Evolutionary conservation across 2,113 vertebrate species (phyloP), one percentile per base, ranked within the genome.

Genomic region (Sula dactylatra): DNA sequence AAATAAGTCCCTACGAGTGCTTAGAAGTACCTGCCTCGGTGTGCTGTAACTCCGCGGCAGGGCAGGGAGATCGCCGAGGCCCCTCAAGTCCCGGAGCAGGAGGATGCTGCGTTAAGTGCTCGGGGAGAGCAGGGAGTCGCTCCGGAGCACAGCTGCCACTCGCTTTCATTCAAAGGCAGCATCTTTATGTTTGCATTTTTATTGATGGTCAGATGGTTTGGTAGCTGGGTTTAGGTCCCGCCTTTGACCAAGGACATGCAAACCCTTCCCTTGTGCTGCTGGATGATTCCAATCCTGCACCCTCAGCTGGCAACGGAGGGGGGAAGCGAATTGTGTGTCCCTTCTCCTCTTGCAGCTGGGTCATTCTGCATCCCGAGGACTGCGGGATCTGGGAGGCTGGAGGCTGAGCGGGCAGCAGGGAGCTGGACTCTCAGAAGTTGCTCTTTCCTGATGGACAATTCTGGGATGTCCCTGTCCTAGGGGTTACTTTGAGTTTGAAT

Each of bases 1-100:
- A 40, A 59, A 16, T 1, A 31, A 36, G 38, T 25, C 49, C 21
- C 32, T 49, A 2, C 0, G 0, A 3, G 4, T 15, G 34, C n/a
- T 31, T 44, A 55, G 76, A 13, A 18, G 61, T 3, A 5, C 10
- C 61, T 32, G n/a, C 50, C 64, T n/a, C 1, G 4, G 24, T 5
- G 52, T 4, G 55, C 34, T 31, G 42, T 4, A 24, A 5, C 34
- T 32, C 50, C 17, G 14, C 2, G 5, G 89, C 24, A 11, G 24
- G 36, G 49, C 9, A 38, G 38, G 71, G 69, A n/a, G 34, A 40
- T 8, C 56, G 13, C 40, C 36, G 2, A 1, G 47, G 9, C 18
- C 29, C 36, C 13, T 5, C 2, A 0, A 8, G 40, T 13, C 42
- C 72, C 3, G 0, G 27, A 9, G 82, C 32, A 22, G 25, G 36